Evolutionary conservation across 2,797 vertebrate species (phyloP), one percentile per base, ranked within the genome.

Genomic region (Distichodus sexfasciatus): DNA sequence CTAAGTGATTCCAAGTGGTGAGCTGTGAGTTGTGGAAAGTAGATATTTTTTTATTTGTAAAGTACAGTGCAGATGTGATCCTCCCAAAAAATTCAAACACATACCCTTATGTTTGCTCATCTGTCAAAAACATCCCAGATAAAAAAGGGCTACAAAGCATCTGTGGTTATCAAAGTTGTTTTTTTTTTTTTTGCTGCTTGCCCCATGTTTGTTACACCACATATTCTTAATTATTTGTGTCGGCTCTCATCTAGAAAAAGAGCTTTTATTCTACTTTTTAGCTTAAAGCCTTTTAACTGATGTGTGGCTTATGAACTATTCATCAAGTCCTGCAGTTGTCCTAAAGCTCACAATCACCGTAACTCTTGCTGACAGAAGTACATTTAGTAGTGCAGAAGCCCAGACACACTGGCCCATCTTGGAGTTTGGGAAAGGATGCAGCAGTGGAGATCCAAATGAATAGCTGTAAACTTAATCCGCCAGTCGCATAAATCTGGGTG

Each of bases 151-250:
- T 69, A 58, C 63, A 71, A 63, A 41, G 77, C 80, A 84, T 87
- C 80, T 88, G 86, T 88, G 84, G 86, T 87, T 84, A 86, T 80
- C 81, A 87, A 86, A 87, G 85, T 70, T 68, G 85, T 82, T 65
- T 63, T 71, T 78, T 47, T 54, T 58, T 14, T 47, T 24, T 23
- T n/a, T 46, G n/a, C 24, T 21, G 17, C 23, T 19, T 28, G 29
- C 35, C 29, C 28, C 36, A 14, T 29, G 35, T 28, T 4, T 29
- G 59, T 41, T 14, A 15, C 19, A 23, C 24, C 12, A 6, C 47
- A 50, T 33, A n/a, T n/a, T n/a, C 38, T 31, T 40, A 19, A 21
- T 11, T 55, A 67, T 72, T 71, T 19, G 19, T 2, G 3, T 63
- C 50, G 28, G 48, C 51, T 38, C 38, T 21, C 19, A 44, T 50